phyloP scores from a whole-genome alignment of 2,888 invertebrate genomes.

The Dryococelus australis region DNA sequence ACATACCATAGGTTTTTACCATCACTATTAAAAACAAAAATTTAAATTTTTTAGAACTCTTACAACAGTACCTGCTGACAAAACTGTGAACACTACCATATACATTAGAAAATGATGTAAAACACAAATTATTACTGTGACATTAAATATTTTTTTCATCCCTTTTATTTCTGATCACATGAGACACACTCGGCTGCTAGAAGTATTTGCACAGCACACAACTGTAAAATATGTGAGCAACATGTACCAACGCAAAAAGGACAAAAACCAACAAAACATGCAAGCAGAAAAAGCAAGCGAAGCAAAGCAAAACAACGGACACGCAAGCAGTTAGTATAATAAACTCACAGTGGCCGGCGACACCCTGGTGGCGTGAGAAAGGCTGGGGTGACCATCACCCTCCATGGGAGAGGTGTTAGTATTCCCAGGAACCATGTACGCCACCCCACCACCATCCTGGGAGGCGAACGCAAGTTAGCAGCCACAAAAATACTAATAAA shows the following conservation, averaged over 20 bases:
- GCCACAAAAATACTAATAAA: conserved; percentile 19
- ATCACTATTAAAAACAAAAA: too few species aligned
- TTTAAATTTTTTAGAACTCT: too few species aligned
- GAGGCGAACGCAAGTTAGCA: conserved; percentile 34
- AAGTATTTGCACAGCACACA: background rate
- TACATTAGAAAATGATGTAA: too few species aligned
- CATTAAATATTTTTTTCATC: too few species aligned
- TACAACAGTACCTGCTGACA: too few species aligned
- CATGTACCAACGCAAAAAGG: background rate
- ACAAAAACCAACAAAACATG: conserved; percentile 25
- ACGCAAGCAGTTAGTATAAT: conserved; percentile 12
- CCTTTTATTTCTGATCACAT: too few species aligned
- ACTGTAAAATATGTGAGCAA: too few species aligned
- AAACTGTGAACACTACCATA: too few species aligned
- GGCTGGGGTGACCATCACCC: conserved; percentile 58
- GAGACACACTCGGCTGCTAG: background rate
- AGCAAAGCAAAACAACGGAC: background rate
- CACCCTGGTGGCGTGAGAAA: conserved; percentile 82
- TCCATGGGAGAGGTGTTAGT: conserved; percentile 56
- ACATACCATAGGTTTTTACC: too few species aligned
- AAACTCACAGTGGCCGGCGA: conserved; percentile 90
- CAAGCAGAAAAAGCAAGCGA: background rate
- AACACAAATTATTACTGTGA: too few species aligned
- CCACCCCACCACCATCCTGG: conserved; percentile 48
- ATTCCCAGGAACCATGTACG: conserved; percentile 59